phyloP scores from a whole-genome alignment of 2,113 vertebrate species.

The Callionymus lyra region DNA sequence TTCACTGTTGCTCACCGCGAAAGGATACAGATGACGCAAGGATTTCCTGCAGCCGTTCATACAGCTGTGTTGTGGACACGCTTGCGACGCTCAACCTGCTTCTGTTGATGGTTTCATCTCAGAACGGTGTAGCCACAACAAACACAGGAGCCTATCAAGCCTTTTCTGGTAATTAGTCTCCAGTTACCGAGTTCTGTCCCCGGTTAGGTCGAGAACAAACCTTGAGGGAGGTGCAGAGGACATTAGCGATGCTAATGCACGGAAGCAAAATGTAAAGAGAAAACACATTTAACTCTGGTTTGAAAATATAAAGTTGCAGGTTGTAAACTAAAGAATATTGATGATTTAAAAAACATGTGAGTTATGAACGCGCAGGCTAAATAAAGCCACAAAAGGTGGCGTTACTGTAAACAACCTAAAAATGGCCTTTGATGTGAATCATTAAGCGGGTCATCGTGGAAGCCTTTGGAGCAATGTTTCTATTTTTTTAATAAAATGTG shows the following conservation, averaged over 20 bases:
- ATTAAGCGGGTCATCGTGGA: too few species aligned
- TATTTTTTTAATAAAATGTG: too few species aligned
- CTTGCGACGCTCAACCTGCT: constrained; percentile 3
- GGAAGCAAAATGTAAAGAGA: constrained; percentile 23
- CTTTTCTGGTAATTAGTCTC: constrained; percentile 56
- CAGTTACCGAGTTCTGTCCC: constrained; percentile 40
- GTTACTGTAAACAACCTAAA: too few species aligned
- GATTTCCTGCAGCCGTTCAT: not conserved
- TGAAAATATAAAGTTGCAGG: too few species aligned
- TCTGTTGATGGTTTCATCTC: constrained; percentile 6
- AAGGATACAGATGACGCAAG: constrained; percentile 6
- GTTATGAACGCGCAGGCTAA: too few species aligned
- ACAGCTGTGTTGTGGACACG: not conserved
- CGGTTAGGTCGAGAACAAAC: constrained; percentile 23
- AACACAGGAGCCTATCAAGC: constrained; percentile 30
- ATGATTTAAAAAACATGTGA: too few species aligned
- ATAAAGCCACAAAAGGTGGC: too few species aligned
- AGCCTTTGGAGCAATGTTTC: too few species aligned
- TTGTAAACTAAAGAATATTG: too few species aligned
- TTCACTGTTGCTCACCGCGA: constrained; percentile 3
- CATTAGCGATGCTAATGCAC: constrained; percentile 40
- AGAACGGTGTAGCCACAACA: constrained; percentile 45
- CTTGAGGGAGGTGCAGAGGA: constrained; percentile 43
- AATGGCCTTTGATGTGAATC: too few species aligned
- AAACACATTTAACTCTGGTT: constrained; percentile 6